These are phyloP conservation scores for Drosophila acutilabella DNA, from an alignment of 2,888 invertebrate species.

Conservation along the genomic window DNA sequence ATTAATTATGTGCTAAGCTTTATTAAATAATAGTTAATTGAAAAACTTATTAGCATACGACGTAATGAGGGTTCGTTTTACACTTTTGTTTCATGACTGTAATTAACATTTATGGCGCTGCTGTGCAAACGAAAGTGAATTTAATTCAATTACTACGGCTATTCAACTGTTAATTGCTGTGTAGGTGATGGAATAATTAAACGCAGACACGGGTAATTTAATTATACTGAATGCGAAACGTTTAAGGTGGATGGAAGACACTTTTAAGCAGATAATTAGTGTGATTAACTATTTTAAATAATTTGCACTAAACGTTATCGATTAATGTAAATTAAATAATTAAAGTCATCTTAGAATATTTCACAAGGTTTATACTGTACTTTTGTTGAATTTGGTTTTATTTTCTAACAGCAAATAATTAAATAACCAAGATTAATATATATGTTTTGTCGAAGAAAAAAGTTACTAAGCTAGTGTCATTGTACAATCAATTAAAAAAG, in stretches of 20 bases:
- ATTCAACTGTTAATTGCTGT: slow-evolving; percentile 18
- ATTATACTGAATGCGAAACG: slow-evolving; percentile 5
- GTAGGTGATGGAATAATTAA: slow-evolving; percentile 8
- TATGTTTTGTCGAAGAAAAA: background rate
- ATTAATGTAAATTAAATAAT: no score
- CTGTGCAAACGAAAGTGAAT: slow-evolving; percentile 15
- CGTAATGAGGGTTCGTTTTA: background rate
- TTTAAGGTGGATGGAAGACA: background rate
- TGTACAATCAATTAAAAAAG: slow-evolving; percentile 14
- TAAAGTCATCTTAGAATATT: no score
- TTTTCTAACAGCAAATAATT: no score
- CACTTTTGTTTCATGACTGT: slow-evolving; percentile 4
- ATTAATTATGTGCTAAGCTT: no score
- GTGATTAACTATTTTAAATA: background rate
- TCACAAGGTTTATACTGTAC: no score
- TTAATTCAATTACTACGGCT: slow-evolving; percentile 8
- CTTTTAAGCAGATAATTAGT: background rate
- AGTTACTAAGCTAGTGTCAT: background rate
- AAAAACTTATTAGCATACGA: background rate
- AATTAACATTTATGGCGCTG: slow-evolving; percentile 24
- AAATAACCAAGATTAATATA: no score
- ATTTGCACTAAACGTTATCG: background rate
- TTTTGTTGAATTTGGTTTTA: no score
- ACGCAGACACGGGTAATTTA: slow-evolving; percentile 2
- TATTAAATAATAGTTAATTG: background rate